Evolutionary conservation across 2,113 vertebrate genomes (phyloP).

Genomic region (Craseonycteris thonglongyai): DNA sequence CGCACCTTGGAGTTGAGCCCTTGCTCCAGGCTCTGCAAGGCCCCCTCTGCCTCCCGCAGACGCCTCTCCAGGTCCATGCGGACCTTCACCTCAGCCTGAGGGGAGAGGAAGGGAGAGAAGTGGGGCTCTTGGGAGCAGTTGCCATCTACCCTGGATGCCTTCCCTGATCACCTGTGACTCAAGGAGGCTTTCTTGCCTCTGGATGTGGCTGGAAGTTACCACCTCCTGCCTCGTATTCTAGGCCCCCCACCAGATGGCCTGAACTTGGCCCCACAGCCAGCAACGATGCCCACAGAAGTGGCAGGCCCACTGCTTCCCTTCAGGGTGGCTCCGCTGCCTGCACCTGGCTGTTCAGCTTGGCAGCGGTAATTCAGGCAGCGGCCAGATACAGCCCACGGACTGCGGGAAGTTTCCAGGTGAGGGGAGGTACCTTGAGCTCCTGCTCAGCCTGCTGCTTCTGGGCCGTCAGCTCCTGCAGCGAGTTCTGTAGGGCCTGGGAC

Average conservation of each 20-base stretch:
- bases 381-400: too few relatives aligned
- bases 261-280: too few relatives aligned
- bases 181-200: neutral
- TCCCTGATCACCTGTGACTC: neutral
- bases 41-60: conserved; percentile 90
- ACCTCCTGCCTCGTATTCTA: neutral
- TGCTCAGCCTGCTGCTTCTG: conserved; percentile 94
- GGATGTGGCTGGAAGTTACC: neutral
- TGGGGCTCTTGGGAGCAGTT: neutral
- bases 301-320: neutral
- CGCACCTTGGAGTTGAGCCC: conserved; percentile 87
- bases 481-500: conserved; percentile 90
- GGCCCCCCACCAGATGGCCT: neutral
- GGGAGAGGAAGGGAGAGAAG: neutral
- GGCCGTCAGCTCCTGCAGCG: conserved; percentile 88
- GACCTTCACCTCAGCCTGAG: conserved; percentile 91
- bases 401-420: neutral
- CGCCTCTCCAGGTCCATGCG: conserved; percentile 90
- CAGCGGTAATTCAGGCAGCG: neutral
- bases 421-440: conserved; percentile 90
- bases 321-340: neutral
- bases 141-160: neutral
- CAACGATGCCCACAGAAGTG: fast-evolving
- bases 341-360: neutral
- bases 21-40: conserved; percentile 90